Conservation (phyloP, 2,113 vertebrate species). For the human (Homo sapiens) region GRCh38 chr11:60724501-60725000, state of each 20-base stretch:
- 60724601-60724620: background rate
- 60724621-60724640: conserved; percentile 41
- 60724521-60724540: background rate
- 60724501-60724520: background rate
- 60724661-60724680: background rate
- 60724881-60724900: background rate
- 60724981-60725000: background rate
- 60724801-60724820: background rate
- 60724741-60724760: background rate
- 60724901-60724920: background rate
- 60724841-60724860: background rate
- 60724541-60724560: background rate
- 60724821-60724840: background rate
- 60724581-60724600: background rate
- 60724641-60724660: conserved; percentile 13
- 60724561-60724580: background rate
- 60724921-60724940: background rate
- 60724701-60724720: no score
- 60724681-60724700: no score
- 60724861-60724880: background rate
- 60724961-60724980: background rate
- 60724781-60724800: background rate
- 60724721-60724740: background rate
- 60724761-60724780: background rate
- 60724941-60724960: background rate